Base-by-base conservation (phyloP, 2,888 invertebrate genomes). In the Steinernema carpocapsae region DNA sequence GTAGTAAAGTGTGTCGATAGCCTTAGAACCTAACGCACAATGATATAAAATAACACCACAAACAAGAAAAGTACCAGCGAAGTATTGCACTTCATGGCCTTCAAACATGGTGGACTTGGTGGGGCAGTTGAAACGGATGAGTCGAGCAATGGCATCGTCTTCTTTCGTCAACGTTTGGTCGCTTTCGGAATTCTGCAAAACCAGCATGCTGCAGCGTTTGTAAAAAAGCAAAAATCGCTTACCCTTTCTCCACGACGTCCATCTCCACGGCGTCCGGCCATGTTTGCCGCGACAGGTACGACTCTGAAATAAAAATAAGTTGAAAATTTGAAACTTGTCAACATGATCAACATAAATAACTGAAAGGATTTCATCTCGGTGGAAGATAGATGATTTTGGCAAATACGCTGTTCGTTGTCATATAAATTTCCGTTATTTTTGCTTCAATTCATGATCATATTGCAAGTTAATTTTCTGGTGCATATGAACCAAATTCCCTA, bases 81-180 rank as follows among this genome's bases (percentile, higher is more conserved):
- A 97, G 89, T 96, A 97, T 88, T 95, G 94, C 14, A 97, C 97
- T 89, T 94, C 93, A 88, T 97, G 97, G 87, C 94, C 94, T 72
- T 96, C 91, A 88, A 97, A 94, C 89, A 95, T 96, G 0, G 96
- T 97, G 88, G 94, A 94, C 90, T 97, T 96, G 1, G 93, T 93
- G 45, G 94, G 94, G 29, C 96, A 92, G 89, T 95, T 95, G 80
- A 94, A 93, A 73, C 94, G 92, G 83, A 99, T 90, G 93, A 94
- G 96, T 88, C 94, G 94, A 0, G 96, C 97, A 64, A 99, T 92
- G 0, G 92, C 91, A 88, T 94, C 94, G 88, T 97, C 96, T 76
- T 95, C 93, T 88, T 94, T 81, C 17, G 32, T 64, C 32, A 64
- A 29, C 4, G 24, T 17, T n/a, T 64, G 29, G 1, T 64, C 32